Conservation (phyloP, 2,113 vertebrate species). For the Tinamus guttatus region DNA sequence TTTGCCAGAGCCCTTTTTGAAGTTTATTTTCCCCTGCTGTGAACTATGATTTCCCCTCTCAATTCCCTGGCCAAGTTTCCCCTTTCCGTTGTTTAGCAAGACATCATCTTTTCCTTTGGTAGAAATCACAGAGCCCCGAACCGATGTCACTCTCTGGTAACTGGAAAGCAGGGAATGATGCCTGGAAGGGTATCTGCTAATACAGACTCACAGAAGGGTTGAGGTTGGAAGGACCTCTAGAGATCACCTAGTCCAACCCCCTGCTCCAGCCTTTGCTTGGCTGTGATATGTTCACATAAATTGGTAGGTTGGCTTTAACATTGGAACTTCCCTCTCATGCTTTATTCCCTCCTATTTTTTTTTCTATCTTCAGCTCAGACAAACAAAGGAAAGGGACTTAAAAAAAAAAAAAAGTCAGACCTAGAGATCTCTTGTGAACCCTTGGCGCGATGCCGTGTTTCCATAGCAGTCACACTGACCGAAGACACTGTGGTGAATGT, state of each 20-base stretch:
- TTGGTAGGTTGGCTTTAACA: neutral
- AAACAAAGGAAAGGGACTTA: neutral
- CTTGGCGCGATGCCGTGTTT: neutral
- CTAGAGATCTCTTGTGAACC: slow-evolving; percentile 39
- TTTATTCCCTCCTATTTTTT: neutral
- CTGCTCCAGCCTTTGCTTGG: neutral
- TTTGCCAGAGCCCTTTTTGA: neutral
- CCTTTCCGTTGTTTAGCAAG: neutral
- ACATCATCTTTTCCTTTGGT: neutral
- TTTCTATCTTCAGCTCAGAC: neutral
- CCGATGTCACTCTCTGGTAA: neutral
- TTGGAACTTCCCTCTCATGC: neutral
- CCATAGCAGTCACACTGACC: slow-evolving; percentile 29
- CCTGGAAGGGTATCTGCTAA: neutral
- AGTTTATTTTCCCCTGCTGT: neutral
- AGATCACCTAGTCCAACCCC: too few relatives aligned
- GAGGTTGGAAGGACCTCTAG: too few relatives aligned
- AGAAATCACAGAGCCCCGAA: neutral
- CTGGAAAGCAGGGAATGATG: neutral
- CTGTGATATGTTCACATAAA: neutral
- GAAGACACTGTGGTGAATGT: slow-evolving; percentile 39
- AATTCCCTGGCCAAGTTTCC: neutral
- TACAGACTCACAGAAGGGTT: too few relatives aligned
- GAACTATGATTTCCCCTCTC: neutral
- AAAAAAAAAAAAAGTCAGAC: neutral